Percentiles rank a stretch among this genome's conserved stretches.
These are phyloP conservation scores for Adelosebastes latens DNA, from an alignment of 2,797 vertebrate genomes.

Conservation along the genomic window DNA sequence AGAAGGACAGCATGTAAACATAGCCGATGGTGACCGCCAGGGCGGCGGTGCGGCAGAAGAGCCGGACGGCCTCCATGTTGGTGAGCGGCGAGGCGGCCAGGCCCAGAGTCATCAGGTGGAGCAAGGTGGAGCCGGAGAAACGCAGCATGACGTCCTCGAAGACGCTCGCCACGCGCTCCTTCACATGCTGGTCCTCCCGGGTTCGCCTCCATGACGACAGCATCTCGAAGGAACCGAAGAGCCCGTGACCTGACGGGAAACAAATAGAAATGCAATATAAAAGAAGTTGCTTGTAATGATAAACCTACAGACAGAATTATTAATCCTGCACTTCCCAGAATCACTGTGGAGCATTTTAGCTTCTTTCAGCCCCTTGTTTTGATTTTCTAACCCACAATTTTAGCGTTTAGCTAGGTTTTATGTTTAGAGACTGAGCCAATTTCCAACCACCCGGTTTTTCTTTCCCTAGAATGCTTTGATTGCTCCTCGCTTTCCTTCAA, in stretches of 20 bases:
- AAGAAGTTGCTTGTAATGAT: background rate
- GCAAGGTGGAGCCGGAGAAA: constrained; percentile 95
- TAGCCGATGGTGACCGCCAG: constrained; percentile 96
- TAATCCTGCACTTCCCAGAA: no score
- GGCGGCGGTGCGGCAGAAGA: constrained; percentile 97
- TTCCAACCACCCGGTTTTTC: background rate
- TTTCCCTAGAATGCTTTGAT: background rate
- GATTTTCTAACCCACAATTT: background rate
- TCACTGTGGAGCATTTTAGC: background rate
- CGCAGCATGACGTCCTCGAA: constrained; percentile 98
- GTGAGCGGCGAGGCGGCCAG: constrained; percentile 99
- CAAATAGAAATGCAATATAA: background rate
- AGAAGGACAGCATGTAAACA: constrained; percentile 98
- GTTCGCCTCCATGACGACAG: constrained; percentile 97
- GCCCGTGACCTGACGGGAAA: constrained; percentile 89
- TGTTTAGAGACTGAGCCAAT: background rate
- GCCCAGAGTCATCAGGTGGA: constrained; percentile 97
- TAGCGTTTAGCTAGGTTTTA: no score
- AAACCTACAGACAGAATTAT: background rate
- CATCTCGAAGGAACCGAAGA: constrained; percentile 99
- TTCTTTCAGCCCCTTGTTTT: background rate
- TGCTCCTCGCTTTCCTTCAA: background rate
- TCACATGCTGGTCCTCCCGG: constrained; percentile 97
- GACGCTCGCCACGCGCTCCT: constrained; percentile 95
- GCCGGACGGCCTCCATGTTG: constrained; percentile 98